Conservation (phyloP, 2,888 invertebrate species). For the Agriopis marginaria region DNA sequence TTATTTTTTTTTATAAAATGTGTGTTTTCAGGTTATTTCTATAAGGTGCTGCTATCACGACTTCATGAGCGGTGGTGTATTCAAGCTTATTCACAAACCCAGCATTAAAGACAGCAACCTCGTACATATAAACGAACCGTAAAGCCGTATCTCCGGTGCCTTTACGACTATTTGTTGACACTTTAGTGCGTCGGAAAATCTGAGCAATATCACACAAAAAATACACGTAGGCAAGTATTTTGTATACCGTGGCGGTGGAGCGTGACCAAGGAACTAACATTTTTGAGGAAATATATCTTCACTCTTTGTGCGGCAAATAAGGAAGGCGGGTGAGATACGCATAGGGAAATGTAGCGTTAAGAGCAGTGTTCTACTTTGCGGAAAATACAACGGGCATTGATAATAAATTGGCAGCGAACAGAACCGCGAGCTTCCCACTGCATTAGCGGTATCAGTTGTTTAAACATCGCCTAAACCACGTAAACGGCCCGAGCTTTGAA, state of each 20-base stretch:
- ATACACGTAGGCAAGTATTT: conserved; percentile 36
- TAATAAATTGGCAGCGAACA: conserved; percentile 50
- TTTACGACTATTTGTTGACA: conserved; percentile 65
- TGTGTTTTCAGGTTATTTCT: conserved; percentile 31
- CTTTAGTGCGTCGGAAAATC: conserved; percentile 44
- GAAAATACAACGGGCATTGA: conserved; percentile 48
- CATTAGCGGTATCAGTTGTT: conserved; percentile 75
- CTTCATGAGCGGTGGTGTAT: conserved; percentile 24
- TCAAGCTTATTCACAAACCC: conserved; percentile 38
- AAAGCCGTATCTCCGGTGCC: conserved; percentile 65
- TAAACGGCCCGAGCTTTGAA: conserved; percentile 69
- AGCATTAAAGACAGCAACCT: conserved; percentile 43
- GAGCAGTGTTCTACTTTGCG: conserved; percentile 41
- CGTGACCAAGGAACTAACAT: conserved; percentile 32
- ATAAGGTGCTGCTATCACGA: conserved; percentile 5
- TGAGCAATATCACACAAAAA: conserved; percentile 21
- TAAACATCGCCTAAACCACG: conserved; percentile 54
- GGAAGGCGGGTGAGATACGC: conserved; percentile 29
- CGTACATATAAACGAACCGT: conserved; percentile 65
- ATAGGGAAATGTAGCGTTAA: conserved; percentile 42
- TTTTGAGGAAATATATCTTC: conserved; percentile 31
- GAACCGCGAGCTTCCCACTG: conserved; percentile 63
- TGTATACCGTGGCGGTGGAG: conserved; percentile 43
- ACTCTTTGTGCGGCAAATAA: conserved; percentile 30
- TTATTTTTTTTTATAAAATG: conserved; percentile 20